Base-by-base conservation (phyloP, 2,797 vertebrate species). In the Natrix natrix region DNA sequence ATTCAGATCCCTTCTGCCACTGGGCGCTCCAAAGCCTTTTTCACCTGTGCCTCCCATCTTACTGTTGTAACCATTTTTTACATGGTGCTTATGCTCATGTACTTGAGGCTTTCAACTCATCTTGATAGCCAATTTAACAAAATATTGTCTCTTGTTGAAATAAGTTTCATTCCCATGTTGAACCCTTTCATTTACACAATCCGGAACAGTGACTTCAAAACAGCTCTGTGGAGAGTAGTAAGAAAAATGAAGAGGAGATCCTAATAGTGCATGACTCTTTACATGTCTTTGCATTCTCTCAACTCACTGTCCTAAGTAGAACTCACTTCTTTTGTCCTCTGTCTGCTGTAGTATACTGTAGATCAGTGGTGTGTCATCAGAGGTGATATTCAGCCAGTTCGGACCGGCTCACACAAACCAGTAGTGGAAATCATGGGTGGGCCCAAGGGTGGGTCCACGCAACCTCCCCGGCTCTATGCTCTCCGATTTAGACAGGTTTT, bases 131-230 rank as follows among this genome's bases (percentile, higher is more conserved):
- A 55, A n/a, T n/a, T 96, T 54, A 91, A 32, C 48, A 96, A 96
- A 91, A 83, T 87, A 2, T 90, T 95, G 2, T 89, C 94, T 54
- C 60, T 95, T 3, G 87, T 95, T 14, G 91, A 94, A 7, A 93
- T 93, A 0, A 95, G 94, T 60, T 63, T 95, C 83, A 90, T 94
- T 1, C 94, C 95, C 57, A 91, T 94, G 60, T 78, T 96, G 28
- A 96, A 93, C 26, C 93, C 94, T 17, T 96, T 95, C 69, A 94
- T 96, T 74, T 95, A 95, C 20, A 94, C 90, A 4, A 55, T 96
- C 57, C 92, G 92, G 61, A 96, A 96, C 92, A 78, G 92, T 55
- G 90, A 96, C 83, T 95, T 95, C 22, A 94, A 95, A 63, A 88
- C 93, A 16, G 91, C 92, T 55, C 28, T 93, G 32, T 37, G 32